A percentile compares a stretch with the other conserved stretches of the same genome.
Evolutionary conservation across 2,113 vertebrate species (phyloP).

Genomic region (Ptilorrhoa leucosticta): DNA sequence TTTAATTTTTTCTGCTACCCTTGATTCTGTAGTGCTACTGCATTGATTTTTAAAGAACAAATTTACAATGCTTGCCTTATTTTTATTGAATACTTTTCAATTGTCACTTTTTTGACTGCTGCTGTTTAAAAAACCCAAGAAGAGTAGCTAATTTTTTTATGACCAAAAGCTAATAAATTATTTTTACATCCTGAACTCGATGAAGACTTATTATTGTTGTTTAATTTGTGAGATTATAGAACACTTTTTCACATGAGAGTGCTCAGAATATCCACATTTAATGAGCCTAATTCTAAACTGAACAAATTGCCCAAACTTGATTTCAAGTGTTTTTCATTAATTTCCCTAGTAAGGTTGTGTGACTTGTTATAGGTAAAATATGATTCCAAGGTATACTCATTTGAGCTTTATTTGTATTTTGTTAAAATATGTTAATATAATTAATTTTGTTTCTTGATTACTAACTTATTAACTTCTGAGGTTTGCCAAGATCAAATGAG

Average conservation of each 20-base stretch:
- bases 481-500: background rate
- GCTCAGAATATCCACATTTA: background rate
- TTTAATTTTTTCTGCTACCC: background rate
- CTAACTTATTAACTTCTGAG: background rate
- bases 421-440: background rate
- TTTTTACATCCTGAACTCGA: slow-evolving; percentile 2
- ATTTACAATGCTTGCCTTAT: background rate
- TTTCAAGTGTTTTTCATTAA: background rate
- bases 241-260: background rate
- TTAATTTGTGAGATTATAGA: background rate
- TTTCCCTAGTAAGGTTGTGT: background rate
- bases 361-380: background rate
- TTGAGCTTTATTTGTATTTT: background rate
- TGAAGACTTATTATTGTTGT: background rate
- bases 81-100: background rate
- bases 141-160: slow-evolving; percentile 32
- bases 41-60: background rate
- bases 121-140: slow-evolving; percentile 34
- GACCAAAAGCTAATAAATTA: slow-evolving; percentile 49
- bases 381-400: background rate
- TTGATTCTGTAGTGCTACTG: background rate
- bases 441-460: background rate
- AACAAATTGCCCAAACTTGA: background rate
- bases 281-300: background rate
- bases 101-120: slow-evolving; percentile 36